Conservation (phyloP, 2,113 vertebrate species). For the Polyodon spathula region DNA sequence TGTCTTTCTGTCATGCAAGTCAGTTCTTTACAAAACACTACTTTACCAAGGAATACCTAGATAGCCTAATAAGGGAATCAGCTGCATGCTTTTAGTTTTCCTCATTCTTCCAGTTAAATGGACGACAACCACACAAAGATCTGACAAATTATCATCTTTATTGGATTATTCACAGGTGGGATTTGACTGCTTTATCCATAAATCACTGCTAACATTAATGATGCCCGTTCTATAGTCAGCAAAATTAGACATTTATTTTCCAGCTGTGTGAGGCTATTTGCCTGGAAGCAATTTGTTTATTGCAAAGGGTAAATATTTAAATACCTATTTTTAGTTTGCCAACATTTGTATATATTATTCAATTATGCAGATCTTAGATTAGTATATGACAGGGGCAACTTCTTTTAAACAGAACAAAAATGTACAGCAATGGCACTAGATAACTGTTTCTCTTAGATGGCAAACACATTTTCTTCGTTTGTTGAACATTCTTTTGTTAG, state of each 20-base stretch:
- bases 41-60: conserved; percentile 37
- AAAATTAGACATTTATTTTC: conserved; percentile 45
- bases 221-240: conserved; percentile 39
- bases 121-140: conserved; percentile 23
- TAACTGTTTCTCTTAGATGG: too few species aligned
- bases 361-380: too few species aligned
- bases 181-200: conserved; percentile 44
- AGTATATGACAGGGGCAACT: too few species aligned
- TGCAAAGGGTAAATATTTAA: conserved; percentile 26
- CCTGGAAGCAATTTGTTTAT: conserved; percentile 29
- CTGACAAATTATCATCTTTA: conserved; percentile 41
- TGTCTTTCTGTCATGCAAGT: conserved; percentile 28
- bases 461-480: too few species aligned
- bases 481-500: too few species aligned
- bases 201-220: conserved; percentile 59
- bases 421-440: too few species aligned
- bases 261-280: conserved; percentile 33
- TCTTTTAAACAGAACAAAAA: too few species aligned
- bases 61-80: conserved; percentile 30
- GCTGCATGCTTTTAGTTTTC: conserved; percentile 17
- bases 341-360: neutral
- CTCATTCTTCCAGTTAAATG: conserved; percentile 25
- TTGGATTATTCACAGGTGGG: conserved; percentile 49
- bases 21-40: conserved; percentile 33
- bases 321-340: conserved; percentile 26